Base-by-base conservation (phyloP, 2,888 invertebrate species). In the Sialis lutaria region DNA sequence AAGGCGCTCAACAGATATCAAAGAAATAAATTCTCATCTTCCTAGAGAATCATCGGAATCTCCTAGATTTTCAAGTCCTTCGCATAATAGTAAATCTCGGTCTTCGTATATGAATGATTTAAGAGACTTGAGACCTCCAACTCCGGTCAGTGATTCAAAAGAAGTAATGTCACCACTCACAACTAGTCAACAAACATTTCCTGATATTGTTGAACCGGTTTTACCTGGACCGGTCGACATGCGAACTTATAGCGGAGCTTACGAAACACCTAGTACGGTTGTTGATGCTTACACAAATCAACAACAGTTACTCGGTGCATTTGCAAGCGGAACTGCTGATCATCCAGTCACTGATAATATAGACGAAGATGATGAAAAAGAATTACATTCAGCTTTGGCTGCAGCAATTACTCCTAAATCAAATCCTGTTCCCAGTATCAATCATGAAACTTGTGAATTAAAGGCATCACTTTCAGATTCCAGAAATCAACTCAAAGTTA, bases 201-300 rank as follows among this genome's bases (percentile, higher is more conserved):
- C 70, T 44, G 71, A 75, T 42, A 72, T 77, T 43, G 82, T 82
- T 6, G 72, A 77, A 53, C 81, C 85, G 0, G 75, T 88, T 45
- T 63, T 89, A 51, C 88, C 89, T 0, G 89, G 87, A 2, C 89
- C 89, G 0, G 89, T 89, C 1, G 88, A 89, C 60, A 89, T 89
- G 89, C 76, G 89, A 46, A 88, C 88, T 0, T 89, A 89, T 60
- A 84, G 78, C 57, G 70, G 67, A 32, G 67, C 72, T 1, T 69
- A 73, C 49, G 79, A 79, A 51, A 70, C 72, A 31, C 71, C 73
- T 49, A 67, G 68, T 2, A 70, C 75, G 13, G 73, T 72, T 51
- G 67, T 67, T 5, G 79, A 79, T 51, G 70, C 75, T 1, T 78
- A 74, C 52, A 72, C 74, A 48, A 75, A 73, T 57, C 75, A 82